phyloP scores from a whole-genome alignment of 2,113 vertebrate genomes.

The Zeus faber region DNA sequence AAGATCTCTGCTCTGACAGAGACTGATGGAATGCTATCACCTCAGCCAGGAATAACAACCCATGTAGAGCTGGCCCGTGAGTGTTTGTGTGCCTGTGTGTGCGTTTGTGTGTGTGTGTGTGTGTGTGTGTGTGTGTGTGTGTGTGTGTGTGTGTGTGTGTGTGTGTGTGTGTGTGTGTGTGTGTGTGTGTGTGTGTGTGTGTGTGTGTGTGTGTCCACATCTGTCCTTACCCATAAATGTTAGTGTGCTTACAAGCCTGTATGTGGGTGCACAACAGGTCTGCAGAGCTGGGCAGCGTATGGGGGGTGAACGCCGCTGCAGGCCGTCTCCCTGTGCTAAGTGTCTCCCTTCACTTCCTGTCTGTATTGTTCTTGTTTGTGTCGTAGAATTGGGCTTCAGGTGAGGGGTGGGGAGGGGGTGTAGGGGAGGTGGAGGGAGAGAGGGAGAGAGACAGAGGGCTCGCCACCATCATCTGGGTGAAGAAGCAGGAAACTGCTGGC shows the following conservation, averaged over 20 bases:
- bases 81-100: conserved; percentile 4
- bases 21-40: conserved; percentile 57
- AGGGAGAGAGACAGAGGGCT: too few species aligned
- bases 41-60: conserved; percentile 66
- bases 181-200: not conserved
- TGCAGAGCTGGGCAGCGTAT: too few species aligned
- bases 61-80: conserved; percentile 39
- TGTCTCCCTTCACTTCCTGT: too few species aligned
- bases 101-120: not conserved
- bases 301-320: too few species aligned
- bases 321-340: too few species aligned
- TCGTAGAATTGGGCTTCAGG: too few species aligned
- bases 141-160: not conserved
- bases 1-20: conserved; percentile 38
- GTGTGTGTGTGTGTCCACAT: conserved; percentile 13
- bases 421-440: too few species aligned
- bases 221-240: too few species aligned
- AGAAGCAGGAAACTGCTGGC: not conserved
- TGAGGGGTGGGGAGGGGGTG: too few species aligned
- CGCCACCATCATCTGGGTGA: too few species aligned
- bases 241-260: not conserved
- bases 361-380: too few species aligned
- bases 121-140: conserved; percentile 23
- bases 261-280: too few species aligned
- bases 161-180: not conserved